Conservation (phyloP, 1,140 invertebrate genomes). For the Sycophila sp. region DNA sequence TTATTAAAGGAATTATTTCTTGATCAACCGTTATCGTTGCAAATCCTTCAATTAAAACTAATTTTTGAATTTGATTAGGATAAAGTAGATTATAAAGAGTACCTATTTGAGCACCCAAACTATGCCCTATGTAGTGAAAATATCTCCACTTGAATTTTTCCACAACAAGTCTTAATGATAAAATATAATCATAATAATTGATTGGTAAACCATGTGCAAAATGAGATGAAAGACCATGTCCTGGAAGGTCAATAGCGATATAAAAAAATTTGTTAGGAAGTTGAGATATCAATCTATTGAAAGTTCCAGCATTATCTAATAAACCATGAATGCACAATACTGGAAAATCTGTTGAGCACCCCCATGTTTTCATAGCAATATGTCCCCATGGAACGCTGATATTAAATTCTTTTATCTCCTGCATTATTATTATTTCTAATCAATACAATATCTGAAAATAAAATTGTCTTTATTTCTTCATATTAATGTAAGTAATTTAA, state of each 20-base stretch:
- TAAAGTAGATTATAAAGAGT: constrained; percentile 63
- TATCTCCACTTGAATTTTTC: constrained; percentile 70
- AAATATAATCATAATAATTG: constrained; percentile 62
- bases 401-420: constrained; percentile 33
- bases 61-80: constrained; percentile 64
- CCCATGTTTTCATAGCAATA: constrained; percentile 73
- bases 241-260: constrained; percentile 75
- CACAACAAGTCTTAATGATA: constrained; percentile 66
- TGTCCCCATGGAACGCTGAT: constrained; percentile 55
- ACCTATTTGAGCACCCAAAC: constrained; percentile 68
- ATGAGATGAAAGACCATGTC: constrained; percentile 75
- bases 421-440: constrained; percentile 5
- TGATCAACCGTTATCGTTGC: constrained; percentile 49
- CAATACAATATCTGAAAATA: too few relatives aligned
- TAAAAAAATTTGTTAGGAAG: constrained; percentile 70
- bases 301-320: constrained; percentile 74
- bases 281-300: constrained; percentile 72
- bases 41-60: constrained; percentile 68
- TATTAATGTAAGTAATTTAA: too few relatives aligned
- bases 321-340: constrained; percentile 74
- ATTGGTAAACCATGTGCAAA: constrained; percentile 68
- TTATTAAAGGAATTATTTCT: constrained; percentile 47
- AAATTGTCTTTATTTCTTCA: too few relatives aligned
- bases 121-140: constrained; percentile 70
- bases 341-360: constrained; percentile 63